Evolutionary conservation across 2,888 invertebrate genomes (phyloP).

Genomic region (Drosophila setosimentum): DNA sequence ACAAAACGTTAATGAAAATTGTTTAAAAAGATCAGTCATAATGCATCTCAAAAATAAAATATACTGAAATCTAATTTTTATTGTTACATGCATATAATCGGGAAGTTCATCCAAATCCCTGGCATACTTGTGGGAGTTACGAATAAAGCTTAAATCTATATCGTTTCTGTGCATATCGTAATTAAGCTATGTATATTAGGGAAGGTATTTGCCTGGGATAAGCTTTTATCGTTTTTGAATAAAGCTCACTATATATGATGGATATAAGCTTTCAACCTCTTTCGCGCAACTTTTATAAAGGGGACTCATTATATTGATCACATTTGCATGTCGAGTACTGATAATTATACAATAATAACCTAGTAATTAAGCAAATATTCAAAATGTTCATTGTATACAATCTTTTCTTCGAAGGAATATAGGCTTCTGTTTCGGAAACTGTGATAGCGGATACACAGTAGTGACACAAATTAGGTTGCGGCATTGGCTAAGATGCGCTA

Average conservation of each 20-base stretch:
- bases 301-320: background rate
- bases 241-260: background rate
- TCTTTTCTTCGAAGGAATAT: background rate
- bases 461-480: background rate
- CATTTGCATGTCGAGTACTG: background rate
- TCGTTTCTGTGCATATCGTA: slow-evolving; percentile 1
- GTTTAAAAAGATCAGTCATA: background rate
- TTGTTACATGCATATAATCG: background rate
- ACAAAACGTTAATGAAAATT: background rate
- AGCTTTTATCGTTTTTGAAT: background rate
- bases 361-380: background rate
- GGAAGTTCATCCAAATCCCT: background rate
- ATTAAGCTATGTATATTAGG: background rate
- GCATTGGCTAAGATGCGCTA: background rate
- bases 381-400: background rate
- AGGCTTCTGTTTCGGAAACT: no score
- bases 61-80: background rate
- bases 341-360: background rate
- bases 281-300: background rate
- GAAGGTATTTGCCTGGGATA: background rate
- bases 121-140: background rate
- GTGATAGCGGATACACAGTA: background rate
- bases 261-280: background rate
- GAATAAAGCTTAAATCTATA: background rate
- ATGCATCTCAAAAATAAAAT: background rate